Percentiles rank a stretch among this genome's conserved stretches.
phyloP scores from a whole-genome alignment of 1,140 invertebrate genomes.

The Alviniconcha marisindica region DNA sequence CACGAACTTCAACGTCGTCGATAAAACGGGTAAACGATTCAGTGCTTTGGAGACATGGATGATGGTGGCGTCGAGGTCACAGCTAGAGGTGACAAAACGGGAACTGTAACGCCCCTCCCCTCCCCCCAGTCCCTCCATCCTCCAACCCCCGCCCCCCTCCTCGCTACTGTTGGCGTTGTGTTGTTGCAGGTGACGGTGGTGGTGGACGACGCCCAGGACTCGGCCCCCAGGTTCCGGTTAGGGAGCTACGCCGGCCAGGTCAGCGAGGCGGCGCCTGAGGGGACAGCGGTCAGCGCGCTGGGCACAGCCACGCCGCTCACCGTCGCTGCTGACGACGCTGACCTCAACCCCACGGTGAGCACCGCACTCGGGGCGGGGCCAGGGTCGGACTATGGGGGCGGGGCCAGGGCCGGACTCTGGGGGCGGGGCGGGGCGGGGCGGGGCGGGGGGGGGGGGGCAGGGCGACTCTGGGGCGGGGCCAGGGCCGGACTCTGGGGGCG shows the following conservation, averaged over 20 bases:
- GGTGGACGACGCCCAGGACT: slow-evolving; percentile 35
- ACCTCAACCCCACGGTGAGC: slow-evolving; percentile 39
- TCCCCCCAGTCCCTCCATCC: too few species aligned
- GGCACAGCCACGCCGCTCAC: not conserved
- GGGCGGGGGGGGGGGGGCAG: too few species aligned
- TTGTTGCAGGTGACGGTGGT: slow-evolving; percentile 46
- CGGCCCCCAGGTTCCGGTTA: slow-evolving; percentile 26
- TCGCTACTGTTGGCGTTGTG: too few species aligned
- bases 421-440: too few species aligned
- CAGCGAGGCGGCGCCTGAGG: slow-evolving; percentile 21
- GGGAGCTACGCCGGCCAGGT: slow-evolving; percentile 40
- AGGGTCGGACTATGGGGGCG: not conserved
- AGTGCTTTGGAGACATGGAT: too few species aligned
- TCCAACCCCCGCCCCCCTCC: too few species aligned
- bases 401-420: not conserved
- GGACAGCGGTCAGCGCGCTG: not conserved
- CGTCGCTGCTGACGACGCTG: slow-evolving; percentile 38
- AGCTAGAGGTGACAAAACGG: too few species aligned
- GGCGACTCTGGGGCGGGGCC: not conserved
- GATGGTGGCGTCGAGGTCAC: too few species aligned
- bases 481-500: too few species aligned
- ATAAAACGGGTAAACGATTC: too few species aligned
- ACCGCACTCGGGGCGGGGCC: not conserved
- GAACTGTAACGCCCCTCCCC: too few species aligned
- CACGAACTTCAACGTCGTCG: too few species aligned